These are phyloP conservation scores for Melinaea menophilus DNA, from an alignment of 2,888 invertebrate species.

Conservation along the genomic window DNA sequence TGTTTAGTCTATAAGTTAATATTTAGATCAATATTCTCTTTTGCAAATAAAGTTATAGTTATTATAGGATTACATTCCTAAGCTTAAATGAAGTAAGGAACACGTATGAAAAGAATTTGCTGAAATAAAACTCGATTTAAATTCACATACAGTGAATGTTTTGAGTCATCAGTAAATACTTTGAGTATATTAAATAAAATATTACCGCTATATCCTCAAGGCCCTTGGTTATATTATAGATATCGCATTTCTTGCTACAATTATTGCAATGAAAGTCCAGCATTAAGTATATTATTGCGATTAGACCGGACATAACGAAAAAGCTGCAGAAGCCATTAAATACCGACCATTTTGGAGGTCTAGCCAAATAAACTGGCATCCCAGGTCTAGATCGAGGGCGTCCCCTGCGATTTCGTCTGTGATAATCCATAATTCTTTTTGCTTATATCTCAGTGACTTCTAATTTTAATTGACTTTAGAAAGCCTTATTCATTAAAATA, in stretches of 20 bases:
- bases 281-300: constrained; percentile 53
- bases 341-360: constrained; percentile 39
- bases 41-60: too few species aligned
- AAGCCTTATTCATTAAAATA: constrained; percentile 13
- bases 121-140: too few species aligned
- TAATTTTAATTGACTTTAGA: not conserved
- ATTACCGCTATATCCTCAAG: constrained; percentile 58
- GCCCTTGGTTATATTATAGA: constrained; percentile 47
- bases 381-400: constrained; percentile 32
- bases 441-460: not conserved
- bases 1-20: too few species aligned
- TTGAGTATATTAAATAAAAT: not conserved
- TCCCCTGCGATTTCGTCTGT: constrained; percentile 48
- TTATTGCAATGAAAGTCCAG: constrained; percentile 53
- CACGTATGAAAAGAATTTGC: too few species aligned
- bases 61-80: too few species aligned
- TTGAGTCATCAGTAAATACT: not conserved
- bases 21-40: too few species aligned
- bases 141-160: not conserved
- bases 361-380: constrained; percentile 13
- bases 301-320: constrained; percentile 47
- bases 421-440: constrained; percentile 47
- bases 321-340: constrained; percentile 44
- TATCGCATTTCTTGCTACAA: constrained; percentile 46
- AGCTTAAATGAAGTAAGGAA: too few species aligned